These are phyloP conservation scores for Cyclophora punctaria DNA, from an alignment of 2,888 invertebrate genomes.

Conservation along the genomic window DNA sequence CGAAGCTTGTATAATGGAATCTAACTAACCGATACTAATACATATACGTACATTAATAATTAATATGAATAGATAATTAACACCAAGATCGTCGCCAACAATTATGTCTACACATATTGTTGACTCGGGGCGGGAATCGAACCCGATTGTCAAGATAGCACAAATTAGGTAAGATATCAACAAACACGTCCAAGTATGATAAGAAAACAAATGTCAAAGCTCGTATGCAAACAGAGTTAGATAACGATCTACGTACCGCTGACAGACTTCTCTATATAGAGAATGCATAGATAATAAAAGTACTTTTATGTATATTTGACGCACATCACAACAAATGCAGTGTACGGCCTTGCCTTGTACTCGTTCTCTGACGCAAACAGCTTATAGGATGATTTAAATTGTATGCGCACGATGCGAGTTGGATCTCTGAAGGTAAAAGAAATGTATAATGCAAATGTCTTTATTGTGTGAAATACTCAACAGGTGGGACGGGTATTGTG, in stretches of 20 bases:
- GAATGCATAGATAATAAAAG: conserved; percentile 11
- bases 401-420: conserved; percentile 23
- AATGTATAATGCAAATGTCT: conserved; percentile 15
- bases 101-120: too few relatives aligned
- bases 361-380: conserved; percentile 31
- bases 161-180: too few relatives aligned
- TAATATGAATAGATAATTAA: too few relatives aligned
- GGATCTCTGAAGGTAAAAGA: conserved; percentile 15
- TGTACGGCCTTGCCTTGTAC: conserved; percentile 26
- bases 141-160: too few relatives aligned
- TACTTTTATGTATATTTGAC: conserved; percentile 18
- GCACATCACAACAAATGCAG: conserved; percentile 23
- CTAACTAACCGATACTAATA: too few relatives aligned
- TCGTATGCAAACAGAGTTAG: too few relatives aligned
- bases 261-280: background rate
- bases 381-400: conserved; percentile 26
- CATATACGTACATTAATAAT: too few relatives aligned
- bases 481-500: conserved; percentile 20
- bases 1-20: too few relatives aligned
- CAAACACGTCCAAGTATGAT: too few relatives aligned
- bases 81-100: too few relatives aligned
- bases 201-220: too few relatives aligned
- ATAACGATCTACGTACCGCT: background rate
- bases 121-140: too few relatives aligned
- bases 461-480: conserved; percentile 23